These are phyloP conservation scores for Genyomyrus donnyi DNA, from an alignment of 2,113 vertebrate species.

Conservation along the genomic window DNA sequence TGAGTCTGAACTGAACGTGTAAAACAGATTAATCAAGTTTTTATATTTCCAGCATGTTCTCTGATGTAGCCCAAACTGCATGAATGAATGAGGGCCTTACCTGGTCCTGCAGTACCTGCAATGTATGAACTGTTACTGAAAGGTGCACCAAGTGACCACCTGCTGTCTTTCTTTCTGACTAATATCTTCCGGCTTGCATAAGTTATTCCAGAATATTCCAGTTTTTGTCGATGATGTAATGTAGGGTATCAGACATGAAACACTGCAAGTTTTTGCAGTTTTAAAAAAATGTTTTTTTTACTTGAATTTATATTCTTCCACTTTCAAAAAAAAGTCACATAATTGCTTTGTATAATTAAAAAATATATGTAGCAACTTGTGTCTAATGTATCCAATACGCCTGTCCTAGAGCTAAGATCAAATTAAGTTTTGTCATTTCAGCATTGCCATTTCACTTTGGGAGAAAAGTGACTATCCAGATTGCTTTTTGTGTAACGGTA, in stretches of 20 bases:
- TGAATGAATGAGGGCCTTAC: background rate
- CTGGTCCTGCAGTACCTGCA: background rate
- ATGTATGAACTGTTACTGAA: background rate
- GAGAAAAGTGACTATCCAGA: background rate
- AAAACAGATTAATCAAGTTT: background rate
- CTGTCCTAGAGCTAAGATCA: background rate
- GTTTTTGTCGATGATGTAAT: background rate
- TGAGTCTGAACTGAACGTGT: background rate
- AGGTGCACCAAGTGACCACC: background rate
- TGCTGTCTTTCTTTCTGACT: background rate
- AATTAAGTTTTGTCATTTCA: background rate
- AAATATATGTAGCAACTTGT: background rate
- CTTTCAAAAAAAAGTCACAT: background rate
- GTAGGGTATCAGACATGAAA: background rate
- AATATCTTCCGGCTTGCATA: background rate
- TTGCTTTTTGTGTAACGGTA: background rate
- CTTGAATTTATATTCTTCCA: background rate
- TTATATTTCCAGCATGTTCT: background rate
- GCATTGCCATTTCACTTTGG: background rate
- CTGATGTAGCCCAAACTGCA: background rate
- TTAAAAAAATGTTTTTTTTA: background rate
- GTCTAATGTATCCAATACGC: background rate
- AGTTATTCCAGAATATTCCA: background rate
- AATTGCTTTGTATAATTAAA: background rate
- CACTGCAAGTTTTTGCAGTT: background rate